phyloP scores from a whole-genome alignment of 1,140 invertebrate genomes.

The Caenorhabditis elegans region DNA sequence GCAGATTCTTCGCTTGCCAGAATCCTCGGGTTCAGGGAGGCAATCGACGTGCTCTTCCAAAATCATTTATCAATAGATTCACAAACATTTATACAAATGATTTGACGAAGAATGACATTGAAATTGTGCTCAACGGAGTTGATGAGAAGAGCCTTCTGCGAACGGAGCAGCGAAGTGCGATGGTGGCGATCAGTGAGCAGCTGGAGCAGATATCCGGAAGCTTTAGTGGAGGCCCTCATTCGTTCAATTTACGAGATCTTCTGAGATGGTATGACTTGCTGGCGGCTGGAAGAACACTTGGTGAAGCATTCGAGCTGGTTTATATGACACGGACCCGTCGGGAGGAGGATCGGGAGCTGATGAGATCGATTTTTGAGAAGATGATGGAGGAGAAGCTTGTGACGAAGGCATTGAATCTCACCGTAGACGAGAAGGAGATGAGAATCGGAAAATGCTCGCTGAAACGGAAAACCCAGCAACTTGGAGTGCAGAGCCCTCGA shows the following conservation, averaged over 20 bases:
- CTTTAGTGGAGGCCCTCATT: conserved; percentile 79
- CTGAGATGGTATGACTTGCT: conserved; percentile 75
- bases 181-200: conserved; percentile 1
- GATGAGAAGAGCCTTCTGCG: not conserved
- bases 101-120: conserved; percentile 75
- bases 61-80: conserved; percentile 96
- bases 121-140: not conserved
- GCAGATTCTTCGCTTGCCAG: conserved; percentile 93
- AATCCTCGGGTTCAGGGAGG: conserved; percentile 96
- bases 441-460: not conserved
- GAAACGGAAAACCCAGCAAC: too few species aligned
- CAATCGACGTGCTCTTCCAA: conserved; percentile 87
- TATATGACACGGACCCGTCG: not conserved
- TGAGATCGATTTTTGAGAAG: not conserved
- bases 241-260: conserved; percentile 93
- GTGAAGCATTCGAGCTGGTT: not conserved
- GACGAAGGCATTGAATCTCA: not conserved
- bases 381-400: not conserved
- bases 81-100: conserved; percentile 79
- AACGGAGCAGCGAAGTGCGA: not conserved
- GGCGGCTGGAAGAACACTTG: not conserved
- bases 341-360: not conserved
- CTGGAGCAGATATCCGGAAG: not conserved
- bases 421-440: not conserved
- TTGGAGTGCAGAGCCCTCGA: too few species aligned